phyloP scores from a whole-genome alignment of 2,797 vertebrate species.

The Capromys pilorides region DNA sequence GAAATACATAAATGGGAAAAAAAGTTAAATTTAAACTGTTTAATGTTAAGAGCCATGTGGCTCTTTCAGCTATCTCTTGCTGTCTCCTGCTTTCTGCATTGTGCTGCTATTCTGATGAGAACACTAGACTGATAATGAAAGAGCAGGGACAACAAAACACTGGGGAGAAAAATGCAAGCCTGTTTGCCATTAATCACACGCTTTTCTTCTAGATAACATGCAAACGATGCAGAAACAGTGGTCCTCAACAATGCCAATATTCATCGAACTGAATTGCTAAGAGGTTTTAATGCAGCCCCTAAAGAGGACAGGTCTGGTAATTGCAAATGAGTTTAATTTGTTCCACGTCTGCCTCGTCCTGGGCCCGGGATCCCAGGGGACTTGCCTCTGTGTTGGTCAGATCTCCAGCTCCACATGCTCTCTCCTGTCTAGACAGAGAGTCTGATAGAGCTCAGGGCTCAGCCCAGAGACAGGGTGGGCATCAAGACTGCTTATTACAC shows the following conservation, averaged over 20 bases:
- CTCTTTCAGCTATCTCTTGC: not conserved
- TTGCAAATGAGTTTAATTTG: slow-evolving; percentile 72
- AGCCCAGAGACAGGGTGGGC: not conserved
- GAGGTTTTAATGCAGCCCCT: not conserved
- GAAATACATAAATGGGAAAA: no score
- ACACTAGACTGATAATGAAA: slow-evolving; percentile 5
- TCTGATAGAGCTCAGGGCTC: not conserved
- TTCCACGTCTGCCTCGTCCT: slow-evolving; percentile 65
- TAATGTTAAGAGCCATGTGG: no score
- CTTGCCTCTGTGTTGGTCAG: slow-evolving; percentile 36
- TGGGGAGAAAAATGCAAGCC: slow-evolving; percentile 9
- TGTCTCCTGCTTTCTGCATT: not conserved
- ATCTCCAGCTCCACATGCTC: not conserved
- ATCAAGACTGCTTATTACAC: not conserved
- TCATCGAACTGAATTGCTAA: slow-evolving; percentile 55
- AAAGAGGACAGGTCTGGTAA: slow-evolving; percentile 62
- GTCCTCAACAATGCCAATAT: slow-evolving; percentile 66
- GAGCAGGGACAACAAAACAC: not conserved
- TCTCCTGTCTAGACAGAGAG: not conserved
- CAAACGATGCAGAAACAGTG: slow-evolving; percentile 43
- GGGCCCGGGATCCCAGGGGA: slow-evolving; percentile 25
- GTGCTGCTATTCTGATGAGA: slow-evolving; percentile 41
- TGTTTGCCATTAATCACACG: slow-evolving; percentile 60
- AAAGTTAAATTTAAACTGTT: not conserved
- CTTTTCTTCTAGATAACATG: slow-evolving; percentile 52